These are phyloP conservation scores for Lasiurus cinereus DNA, from an alignment of 2,113 vertebrate genomes.

Conservation along the genomic window DNA sequence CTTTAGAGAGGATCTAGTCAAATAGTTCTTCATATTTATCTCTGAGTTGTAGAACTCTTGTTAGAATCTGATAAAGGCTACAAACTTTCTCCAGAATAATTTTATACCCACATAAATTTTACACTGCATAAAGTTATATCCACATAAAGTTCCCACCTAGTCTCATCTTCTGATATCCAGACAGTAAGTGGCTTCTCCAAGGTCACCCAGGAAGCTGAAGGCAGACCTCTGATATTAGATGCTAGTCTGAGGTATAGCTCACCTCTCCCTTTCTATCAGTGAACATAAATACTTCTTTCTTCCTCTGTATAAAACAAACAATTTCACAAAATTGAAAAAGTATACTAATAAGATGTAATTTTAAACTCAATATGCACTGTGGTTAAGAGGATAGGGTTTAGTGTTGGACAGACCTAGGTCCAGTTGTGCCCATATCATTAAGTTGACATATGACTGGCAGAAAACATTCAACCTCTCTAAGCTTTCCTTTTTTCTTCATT, in stretches of 20 bases:
- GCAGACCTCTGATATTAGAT: neutral
- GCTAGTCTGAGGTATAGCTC: neutral
- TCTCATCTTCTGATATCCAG: neutral
- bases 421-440: neutral
- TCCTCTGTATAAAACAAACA: constrained; percentile 9
- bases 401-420: neutral
- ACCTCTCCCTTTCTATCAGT: neutral
- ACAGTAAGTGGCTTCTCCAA: neutral
- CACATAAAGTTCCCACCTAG: neutral
- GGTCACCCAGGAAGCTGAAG: neutral
- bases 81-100: constrained; percentile 2
- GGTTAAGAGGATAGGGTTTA: neutral
- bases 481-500: neutral
- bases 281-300: neutral
- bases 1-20: neutral
- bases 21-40: constrained; percentile 35
- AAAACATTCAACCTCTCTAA: neutral
- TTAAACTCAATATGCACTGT: neutral
- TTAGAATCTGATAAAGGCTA: constrained; percentile 13
- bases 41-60: constrained; percentile 23
- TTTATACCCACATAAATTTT: constrained; percentile 1
- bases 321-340: neutral
- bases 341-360: neutral
- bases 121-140: neutral
- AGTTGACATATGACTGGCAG: neutral